Base-by-base conservation (phyloP, 2,113 vertebrate genomes). In the Electrona antarctica region DNA sequence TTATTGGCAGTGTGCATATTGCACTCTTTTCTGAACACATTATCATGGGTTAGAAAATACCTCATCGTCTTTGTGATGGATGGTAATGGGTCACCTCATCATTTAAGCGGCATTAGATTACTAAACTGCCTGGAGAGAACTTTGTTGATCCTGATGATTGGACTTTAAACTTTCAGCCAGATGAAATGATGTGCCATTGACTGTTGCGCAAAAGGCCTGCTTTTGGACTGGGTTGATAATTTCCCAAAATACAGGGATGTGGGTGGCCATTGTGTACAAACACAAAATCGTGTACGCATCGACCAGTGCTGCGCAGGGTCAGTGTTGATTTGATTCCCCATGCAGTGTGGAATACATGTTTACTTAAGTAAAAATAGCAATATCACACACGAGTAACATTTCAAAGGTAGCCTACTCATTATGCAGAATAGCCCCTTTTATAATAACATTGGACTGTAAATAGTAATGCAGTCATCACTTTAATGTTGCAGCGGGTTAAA, bases 311-410 rank as follows among this genome's bases (percentile, higher is more conserved):
- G 15, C 55, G 29, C 55, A 59, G 48, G 7, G 12, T 50, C 21
- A 13, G 29, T 50, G 57, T 67, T 64, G 69, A 70, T 74, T 33
- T 14, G 65, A 73, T 73, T 73, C 50, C 12, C 61, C 33, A 41
- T 41, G 33, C 33, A 41, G 33, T 41, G 33, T 41, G 33, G 33
- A 41, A 41, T 41, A 3, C 33, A 41, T 41, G 1, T 41, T 41
- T 41, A 6, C 33, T 2, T 33, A 33, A 33, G 29, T 33, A 33
- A 33, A 33, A 33, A 33, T 33, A 33, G 29, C 29, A 33, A 33
- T n/a, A n/a, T n/a, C n/a, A n/a, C n/a, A n/a, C n/a, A n/a, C n/a
- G n/a, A n/a, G 21, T 21, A 21, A 21, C 21, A 21, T 21, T 21
- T 21, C 1, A 41, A 41, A 41, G 5, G 33, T 41, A n/a, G n/a